A percentile compares a stretch with the other conserved stretches of the same genome.
Evolutionary conservation across 2,888 invertebrate species (phyloP).

Genomic region (Zaprionus bogoriensis): DNA sequence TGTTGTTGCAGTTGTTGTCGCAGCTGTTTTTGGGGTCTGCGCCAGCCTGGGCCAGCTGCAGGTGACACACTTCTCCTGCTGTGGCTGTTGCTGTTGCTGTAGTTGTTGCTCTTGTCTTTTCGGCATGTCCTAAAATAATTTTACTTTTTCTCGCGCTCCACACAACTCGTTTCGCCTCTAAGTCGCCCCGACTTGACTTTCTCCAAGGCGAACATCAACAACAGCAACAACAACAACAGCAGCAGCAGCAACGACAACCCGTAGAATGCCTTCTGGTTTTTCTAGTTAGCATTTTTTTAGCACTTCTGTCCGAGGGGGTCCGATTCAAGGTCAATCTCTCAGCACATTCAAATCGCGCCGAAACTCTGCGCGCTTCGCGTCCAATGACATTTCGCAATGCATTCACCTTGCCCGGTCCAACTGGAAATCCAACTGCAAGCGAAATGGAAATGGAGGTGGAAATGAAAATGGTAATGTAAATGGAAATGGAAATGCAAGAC

Average conservation of each 20-base stretch:
- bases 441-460: slow-evolving; percentile 5
- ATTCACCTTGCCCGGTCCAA: slow-evolving; percentile 21
- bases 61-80: slow-evolving; percentile 74
- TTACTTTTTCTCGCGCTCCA: slow-evolving; percentile 60
- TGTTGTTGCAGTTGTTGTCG: slow-evolving; percentile 3
- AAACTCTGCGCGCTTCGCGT: neutral
- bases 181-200: slow-evolving; percentile 49
- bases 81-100: no score
- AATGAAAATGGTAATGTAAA: neutral
- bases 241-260: slow-evolving; percentile 9
- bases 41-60: slow-evolving; percentile 56
- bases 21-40: slow-evolving; percentile 14
- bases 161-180: slow-evolving; percentile 54
- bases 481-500: neutral
- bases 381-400: slow-evolving; percentile 26
- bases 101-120: slow-evolving; percentile 69
- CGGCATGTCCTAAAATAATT: slow-evolving; percentile 71
- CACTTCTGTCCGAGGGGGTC: slow-evolving; percentile 42
- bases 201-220: slow-evolving; percentile 59
- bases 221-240: slow-evolving; percentile 13
- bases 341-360: neutral
- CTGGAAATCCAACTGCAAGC: neutral
- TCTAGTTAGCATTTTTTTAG: slow-evolving; percentile 58
- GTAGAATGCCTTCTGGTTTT: slow-evolving; percentile 37
- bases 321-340: slow-evolving; percentile 59